Evolutionary conservation across 2,888 invertebrate species (phyloP).

Genomic region (Drosophila recens): DNA sequence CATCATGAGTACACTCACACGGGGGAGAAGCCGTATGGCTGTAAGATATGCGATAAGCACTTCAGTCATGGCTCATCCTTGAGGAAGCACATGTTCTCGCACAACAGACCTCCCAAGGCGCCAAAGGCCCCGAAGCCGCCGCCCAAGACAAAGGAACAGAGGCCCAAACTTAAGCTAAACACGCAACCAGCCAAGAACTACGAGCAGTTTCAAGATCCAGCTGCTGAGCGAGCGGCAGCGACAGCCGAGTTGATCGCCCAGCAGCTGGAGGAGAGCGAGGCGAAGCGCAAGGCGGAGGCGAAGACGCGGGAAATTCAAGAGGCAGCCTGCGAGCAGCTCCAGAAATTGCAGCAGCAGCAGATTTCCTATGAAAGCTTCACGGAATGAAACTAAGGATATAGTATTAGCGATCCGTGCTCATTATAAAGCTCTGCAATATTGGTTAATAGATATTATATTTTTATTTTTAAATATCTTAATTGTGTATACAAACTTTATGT

Average conservation of each 20-base stretch:
- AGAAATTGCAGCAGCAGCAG: slow-evolving; percentile 15
- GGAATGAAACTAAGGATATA: background rate
- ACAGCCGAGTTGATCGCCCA: slow-evolving; percentile 4
- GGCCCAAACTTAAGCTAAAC: slow-evolving; percentile 25
- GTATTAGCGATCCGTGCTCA: background rate
- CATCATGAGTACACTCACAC: slow-evolving; percentile 84
- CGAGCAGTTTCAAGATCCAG: slow-evolving; percentile 18
- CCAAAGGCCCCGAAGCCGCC: slow-evolving; percentile 27
- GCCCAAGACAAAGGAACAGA: slow-evolving; percentile 13
- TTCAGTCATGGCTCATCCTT: slow-evolving; percentile 82
- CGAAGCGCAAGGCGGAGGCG: slow-evolving; percentile 6
- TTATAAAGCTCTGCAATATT: no score
- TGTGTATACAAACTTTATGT: background rate
- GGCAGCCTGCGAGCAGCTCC: slow-evolving; percentile 14
- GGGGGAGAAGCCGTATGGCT: slow-evolving; percentile 83
- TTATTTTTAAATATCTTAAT: background rate
- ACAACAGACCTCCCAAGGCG: slow-evolving; percentile 65
- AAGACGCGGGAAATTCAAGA: slow-evolving; percentile 11
- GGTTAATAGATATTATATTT: background rate
- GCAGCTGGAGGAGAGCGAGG: slow-evolving; percentile 11
- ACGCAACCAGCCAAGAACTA: slow-evolving; percentile 24
- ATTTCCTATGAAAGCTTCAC: slow-evolving; percentile 1
- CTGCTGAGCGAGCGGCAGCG: slow-evolving; percentile 12
- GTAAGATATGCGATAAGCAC: slow-evolving; percentile 78
- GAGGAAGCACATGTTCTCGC: slow-evolving; percentile 82